These are phyloP conservation scores for Abramis brama DNA, from an alignment of 2,113 vertebrate genomes.

Conservation along the genomic window DNA sequence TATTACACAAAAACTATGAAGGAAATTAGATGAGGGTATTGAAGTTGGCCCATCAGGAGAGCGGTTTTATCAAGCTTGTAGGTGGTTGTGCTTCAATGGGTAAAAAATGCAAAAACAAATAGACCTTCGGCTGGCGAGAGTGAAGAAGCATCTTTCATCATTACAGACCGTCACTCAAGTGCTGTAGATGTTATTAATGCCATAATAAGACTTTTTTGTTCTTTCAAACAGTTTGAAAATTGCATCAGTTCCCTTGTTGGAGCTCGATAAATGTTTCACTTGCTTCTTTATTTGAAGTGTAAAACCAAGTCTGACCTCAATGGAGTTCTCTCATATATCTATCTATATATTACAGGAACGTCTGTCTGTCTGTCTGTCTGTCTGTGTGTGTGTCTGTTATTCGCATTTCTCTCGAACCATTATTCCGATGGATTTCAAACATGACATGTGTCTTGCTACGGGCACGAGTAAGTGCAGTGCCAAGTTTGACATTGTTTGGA, in stretches of 20 bases:
- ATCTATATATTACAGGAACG: no score
- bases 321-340: not conserved
- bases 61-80: conserved; percentile 22
- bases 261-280: conserved; percentile 42
- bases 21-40: conserved; percentile 53
- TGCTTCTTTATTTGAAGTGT: conserved; percentile 20
- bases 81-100: conserved; percentile 20
- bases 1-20: conserved; percentile 24
- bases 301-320: conserved; percentile 21
- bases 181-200: conserved; percentile 33
- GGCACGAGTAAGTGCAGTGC: no score
- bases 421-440: no score
- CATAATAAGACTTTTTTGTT: conserved; percentile 40
- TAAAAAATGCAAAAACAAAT: conserved; percentile 31
- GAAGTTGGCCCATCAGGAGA: conserved; percentile 37
- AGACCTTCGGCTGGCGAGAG: conserved; percentile 3
- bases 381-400: no score
- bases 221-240: conserved; percentile 39
- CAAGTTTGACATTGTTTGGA: no score
- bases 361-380: no score
- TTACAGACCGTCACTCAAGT: conserved; percentile 28
- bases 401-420: no score
- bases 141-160: conserved; percentile 29
- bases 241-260: conserved; percentile 41
- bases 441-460: no score